Evolutionary conservation across 2,113 vertebrate genomes (phyloP).

Genomic region (Aphyosemion australe): DNA sequence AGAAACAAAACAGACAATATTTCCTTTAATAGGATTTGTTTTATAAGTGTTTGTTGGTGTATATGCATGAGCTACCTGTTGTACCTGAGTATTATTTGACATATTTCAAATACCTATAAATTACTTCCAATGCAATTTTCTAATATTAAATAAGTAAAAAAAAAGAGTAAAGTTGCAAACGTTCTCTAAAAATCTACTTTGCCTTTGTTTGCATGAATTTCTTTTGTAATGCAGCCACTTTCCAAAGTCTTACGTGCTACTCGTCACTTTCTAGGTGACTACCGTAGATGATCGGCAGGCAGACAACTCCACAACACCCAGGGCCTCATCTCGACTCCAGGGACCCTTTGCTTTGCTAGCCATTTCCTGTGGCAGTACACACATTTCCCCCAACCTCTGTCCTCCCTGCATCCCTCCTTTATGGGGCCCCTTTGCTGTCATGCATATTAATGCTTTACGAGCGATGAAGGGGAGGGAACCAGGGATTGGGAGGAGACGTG

Average conservation of each 20-base stretch:
- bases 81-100: too few relatives aligned
- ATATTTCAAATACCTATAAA: too few relatives aligned
- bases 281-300: slow-evolving; percentile 3
- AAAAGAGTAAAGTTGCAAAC: too few relatives aligned
- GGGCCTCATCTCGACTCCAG: slow-evolving; percentile 68
- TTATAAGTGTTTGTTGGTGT: too few relatives aligned
- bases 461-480: slow-evolving; percentile 49
- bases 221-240: background rate
- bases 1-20: too few relatives aligned
- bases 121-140: too few relatives aligned
- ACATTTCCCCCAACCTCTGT: slow-evolving; percentile 72
- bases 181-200: too few relatives aligned
- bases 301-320: slow-evolving; percentile 39
- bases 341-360: slow-evolving; percentile 71
- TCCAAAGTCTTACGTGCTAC: background rate
- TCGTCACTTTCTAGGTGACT: slow-evolving; percentile 36
- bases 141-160: too few relatives aligned
- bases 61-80: too few relatives aligned
- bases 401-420: slow-evolving; percentile 54
- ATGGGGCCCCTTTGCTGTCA: slow-evolving; percentile 59
- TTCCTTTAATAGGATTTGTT: too few relatives aligned
- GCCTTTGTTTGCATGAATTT: background rate
- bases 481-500: slow-evolving; percentile 62
- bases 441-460: slow-evolving; percentile 82
- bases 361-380: slow-evolving; percentile 76